phyloP scores from a whole-genome alignment of 2,797 vertebrate genomes.

The Cichlasoma orientale region DNA sequence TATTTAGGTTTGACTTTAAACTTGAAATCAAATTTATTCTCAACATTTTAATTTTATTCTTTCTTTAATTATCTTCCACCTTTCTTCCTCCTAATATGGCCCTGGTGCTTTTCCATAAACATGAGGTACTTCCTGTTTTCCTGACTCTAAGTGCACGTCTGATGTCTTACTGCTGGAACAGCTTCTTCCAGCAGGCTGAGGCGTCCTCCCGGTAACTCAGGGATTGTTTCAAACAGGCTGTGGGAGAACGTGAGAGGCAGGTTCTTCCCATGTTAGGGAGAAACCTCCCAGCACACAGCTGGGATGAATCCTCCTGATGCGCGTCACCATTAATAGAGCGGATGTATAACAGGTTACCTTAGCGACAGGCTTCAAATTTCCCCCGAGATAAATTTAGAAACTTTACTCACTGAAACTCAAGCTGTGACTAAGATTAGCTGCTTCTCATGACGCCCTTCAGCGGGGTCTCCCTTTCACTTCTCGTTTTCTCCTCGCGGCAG shows the following conservation, averaged over 20 bases:
- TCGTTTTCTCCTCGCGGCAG: background rate
- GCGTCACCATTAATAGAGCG: background rate
- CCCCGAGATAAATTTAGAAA: constrained; percentile 28
- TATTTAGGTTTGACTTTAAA: background rate
- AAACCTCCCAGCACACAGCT: constrained; percentile 11
- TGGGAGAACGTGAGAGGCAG: background rate
- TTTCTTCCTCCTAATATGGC: no score
- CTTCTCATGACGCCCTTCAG: background rate
- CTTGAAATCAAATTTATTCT: background rate
- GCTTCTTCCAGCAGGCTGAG: no score
- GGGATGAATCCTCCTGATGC: constrained; percentile 18
- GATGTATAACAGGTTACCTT: constrained; percentile 8
- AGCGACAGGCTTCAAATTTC: constrained; percentile 6
- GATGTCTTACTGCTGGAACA: no score
- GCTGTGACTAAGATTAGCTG: constrained; percentile 32
- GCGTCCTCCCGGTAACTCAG: no score
- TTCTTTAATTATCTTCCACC: no score
- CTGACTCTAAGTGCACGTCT: no score
- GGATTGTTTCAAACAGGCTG: background rate
- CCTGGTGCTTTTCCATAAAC: no score
- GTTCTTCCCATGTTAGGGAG: constrained; percentile 52
- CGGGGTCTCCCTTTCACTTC: background rate
- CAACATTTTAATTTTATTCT: background rate
- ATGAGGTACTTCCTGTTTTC: no score
- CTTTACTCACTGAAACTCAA: constrained; percentile 14